Base-by-base conservation (phyloP, 2,113 vertebrate genomes). In the Calypte anna region DNA sequence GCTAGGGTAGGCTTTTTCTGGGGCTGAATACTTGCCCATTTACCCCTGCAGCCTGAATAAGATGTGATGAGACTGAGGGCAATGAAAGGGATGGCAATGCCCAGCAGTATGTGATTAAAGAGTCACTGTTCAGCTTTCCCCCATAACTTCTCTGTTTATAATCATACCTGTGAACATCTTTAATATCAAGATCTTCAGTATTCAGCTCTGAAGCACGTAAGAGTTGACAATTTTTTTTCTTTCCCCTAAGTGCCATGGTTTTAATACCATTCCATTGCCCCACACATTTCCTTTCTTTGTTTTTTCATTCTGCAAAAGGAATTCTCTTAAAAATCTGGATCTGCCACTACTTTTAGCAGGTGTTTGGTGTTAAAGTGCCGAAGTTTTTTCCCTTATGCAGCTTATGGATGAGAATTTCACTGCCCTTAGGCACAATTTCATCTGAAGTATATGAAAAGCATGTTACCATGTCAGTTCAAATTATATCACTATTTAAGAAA, bases 381-480 rank as follows among this genome's bases (percentile, higher is more conserved):
- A 78, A 91, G 54, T 14, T 87, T 88, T 95, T 96, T 91, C 87
- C 80, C 53, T 91, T 86, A 46, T 1, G 4, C 63, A 43, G 88
- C 92, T 93, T 94, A 90, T 68, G 86, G 96, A 82, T 87, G 91
- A 86, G 85, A 91, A 74, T 94, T 97, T 96, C 93, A 86, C 81
- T 58, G 38, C 95, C 91, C 94, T 85, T 36, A 91, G 96, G 97
- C 94, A 82, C 82, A 86, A 82, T 96, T 96, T 96, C 95, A 96
- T 88, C 94, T 81, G 74, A 92, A 90, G 64, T 95, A 93, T 97
- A 95, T 97, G 96, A 96, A 94, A 96, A 96, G 90, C 18, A 54
- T 93, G 91, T 96, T 97, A 95, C 83, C 67, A 19, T 96, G 97
- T 97, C 95, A 93, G 88, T 96, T 96, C 93, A 95, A 93, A 96